Conservation (phyloP, 2,888 invertebrate genomes). For the Lepetodrilus schrolli region DNA sequence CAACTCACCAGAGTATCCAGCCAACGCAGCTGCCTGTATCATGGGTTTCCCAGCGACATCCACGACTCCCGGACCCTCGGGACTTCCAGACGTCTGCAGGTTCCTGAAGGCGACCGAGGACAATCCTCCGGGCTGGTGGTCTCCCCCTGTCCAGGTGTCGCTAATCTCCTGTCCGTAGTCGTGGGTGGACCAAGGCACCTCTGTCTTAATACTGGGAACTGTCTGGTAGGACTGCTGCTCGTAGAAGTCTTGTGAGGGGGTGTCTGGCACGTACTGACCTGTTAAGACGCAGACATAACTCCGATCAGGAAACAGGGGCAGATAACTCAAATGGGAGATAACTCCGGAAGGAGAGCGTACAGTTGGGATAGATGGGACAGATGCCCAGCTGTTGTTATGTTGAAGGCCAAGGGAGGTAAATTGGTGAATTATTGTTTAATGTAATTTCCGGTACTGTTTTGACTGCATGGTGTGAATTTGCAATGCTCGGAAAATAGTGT, state of each 20-base stretch:
- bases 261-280: constrained; percentile 61
- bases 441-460: no score
- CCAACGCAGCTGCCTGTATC: constrained; percentile 80
- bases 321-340: no score
- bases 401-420: no score
- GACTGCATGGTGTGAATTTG: no score
- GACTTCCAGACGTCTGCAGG: constrained; percentile 48
- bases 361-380: no score
- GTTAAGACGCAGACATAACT: no score
- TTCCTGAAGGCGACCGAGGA: constrained; percentile 52
- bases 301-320: no score
- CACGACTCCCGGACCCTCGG: constrained; percentile 40
- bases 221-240: constrained; percentile 81
- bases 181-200: constrained; percentile 60
- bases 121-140: constrained; percentile 52
- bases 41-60: constrained; percentile 79
- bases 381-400: no score
- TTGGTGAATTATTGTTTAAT: no score
- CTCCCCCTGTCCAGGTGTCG: constrained; percentile 74
- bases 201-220: constrained; percentile 79
- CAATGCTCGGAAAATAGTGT: no score
- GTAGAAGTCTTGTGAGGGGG: constrained; percentile 49
- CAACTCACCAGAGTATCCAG: constrained; percentile 73
- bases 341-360: no score
- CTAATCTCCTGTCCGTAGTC: constrained; percentile 72